phyloP scores from a whole-genome alignment of 2,797 vertebrate genomes.

The Phoebastria nigripes region DNA sequence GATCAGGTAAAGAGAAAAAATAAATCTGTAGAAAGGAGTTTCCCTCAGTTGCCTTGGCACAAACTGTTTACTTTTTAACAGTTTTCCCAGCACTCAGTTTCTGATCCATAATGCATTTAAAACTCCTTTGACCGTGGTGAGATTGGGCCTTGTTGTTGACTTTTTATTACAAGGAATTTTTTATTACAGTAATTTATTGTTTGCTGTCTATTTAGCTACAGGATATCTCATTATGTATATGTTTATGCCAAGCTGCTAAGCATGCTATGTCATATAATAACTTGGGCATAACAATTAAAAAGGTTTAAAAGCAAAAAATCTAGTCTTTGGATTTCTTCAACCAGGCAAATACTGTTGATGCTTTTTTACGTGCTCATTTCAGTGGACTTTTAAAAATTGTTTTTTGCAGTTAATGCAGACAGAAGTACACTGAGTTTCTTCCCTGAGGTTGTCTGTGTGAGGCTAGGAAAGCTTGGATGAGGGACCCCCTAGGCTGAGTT shows the following conservation, averaged over 20 bases:
- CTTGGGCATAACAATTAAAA: background rate
- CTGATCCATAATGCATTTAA: background rate
- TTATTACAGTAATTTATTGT: background rate
- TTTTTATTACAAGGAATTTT: background rate
- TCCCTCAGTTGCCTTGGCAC: background rate
- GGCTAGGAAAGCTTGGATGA: background rate
- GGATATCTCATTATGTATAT: background rate
- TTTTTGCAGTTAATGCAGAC: background rate
- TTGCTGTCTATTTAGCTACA: background rate
- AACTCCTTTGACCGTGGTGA: background rate
- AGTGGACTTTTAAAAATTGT: accelerated
- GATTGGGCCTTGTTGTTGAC: background rate
- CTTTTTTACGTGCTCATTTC: background rate
- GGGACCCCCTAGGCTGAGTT: background rate
- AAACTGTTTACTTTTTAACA: background rate
- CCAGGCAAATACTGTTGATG: background rate
- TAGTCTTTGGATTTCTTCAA: background rate
- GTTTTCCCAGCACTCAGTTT: background rate
- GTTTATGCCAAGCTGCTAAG: background rate
- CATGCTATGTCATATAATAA: background rate
- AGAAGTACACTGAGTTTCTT: background rate
- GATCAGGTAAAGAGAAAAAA: background rate
- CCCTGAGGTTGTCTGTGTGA: background rate
- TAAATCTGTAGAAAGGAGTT: background rate
- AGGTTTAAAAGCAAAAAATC: background rate